These are phyloP conservation scores for Poeciliopsis presidionis DNA, from an alignment of 2,797 vertebrate genomes.

Conservation along the genomic window DNA sequence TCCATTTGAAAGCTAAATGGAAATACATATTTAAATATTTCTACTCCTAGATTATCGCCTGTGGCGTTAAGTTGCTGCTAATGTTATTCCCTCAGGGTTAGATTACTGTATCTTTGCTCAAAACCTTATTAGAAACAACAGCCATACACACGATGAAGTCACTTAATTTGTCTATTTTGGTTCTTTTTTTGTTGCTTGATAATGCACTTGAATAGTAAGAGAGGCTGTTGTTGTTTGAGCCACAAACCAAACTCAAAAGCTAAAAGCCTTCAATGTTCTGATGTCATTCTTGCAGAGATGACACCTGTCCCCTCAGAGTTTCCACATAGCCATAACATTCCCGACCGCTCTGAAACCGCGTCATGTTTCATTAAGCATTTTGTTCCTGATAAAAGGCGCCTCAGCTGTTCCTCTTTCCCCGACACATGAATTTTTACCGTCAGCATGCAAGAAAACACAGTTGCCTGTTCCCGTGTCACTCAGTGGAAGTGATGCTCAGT, in stretches of 20 bases:
- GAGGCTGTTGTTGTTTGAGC: neutral
- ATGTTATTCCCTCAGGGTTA: neutral
- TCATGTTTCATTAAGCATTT: slow-evolving; percentile 54
- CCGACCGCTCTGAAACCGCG: slow-evolving; percentile 32
- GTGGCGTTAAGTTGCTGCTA: neutral
- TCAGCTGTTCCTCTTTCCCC: slow-evolving; percentile 46
- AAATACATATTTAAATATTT: neutral
- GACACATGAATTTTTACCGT: slow-evolving; percentile 23
- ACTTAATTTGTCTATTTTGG: neutral
- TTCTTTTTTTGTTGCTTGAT: neutral
- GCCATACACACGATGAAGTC: neutral
- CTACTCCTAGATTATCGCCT: neutral
- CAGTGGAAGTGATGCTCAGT: slow-evolving; percentile 7
- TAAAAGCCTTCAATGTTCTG: neutral
- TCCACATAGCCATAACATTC: slow-evolving; percentile 50
- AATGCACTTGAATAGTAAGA: neutral
- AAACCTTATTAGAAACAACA: neutral
- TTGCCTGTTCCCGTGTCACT: slow-evolving; percentile 46
- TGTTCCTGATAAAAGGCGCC: slow-evolving; percentile 41
- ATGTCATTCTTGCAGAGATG: slow-evolving; percentile 24
- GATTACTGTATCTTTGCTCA: neutral
- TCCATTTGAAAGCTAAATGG: neutral
- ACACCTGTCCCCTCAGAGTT: slow-evolving; percentile 50
- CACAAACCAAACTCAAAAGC: neutral
- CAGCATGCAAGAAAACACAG: slow-evolving; percentile 45